Base-by-base conservation (phyloP, 2,113 vertebrate genomes). In the Neofelis nebulosa region DNA sequence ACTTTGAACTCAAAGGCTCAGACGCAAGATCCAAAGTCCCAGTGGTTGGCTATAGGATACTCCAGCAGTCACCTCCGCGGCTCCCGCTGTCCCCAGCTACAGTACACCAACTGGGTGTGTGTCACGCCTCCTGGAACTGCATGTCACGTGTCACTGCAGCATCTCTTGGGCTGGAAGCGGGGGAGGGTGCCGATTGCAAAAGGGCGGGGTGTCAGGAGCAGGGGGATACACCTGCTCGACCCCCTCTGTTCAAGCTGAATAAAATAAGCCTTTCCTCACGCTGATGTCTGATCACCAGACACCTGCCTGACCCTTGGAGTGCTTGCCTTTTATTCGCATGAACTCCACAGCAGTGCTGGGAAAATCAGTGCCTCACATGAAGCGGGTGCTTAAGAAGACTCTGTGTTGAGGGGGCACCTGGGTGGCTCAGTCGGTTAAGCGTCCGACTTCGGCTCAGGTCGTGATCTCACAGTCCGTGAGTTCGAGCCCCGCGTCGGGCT, bases 111-210 rank as follows among this genome's bases (percentile, higher is more conserved):
- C 63, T 55, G 50, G 14, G 89, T 5, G 1, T 12, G 19, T 0
- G 21, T 29, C 86, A 78, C 21, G 16, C 2, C 50, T 31, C 92
- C 36, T 3, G 25, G 41, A n/a, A 36, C 19, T 2, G n/a, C 15
- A 13, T 0, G 11, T 38, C 55, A 16, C 6, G 33, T 50, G 29
- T 50, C n/a, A 9, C 45, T 9, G 41, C 29, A 74, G 48, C 18
- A 5, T 4, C 10, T 29, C 52, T 73, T 4, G 0, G 3, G 21
- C 0, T 31, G 2, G 79, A 74, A 41, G 33, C 2, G 38, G n/a
- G 41, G n/a, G 4, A 1, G 33, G 13, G 25, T 41, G 45, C 50
- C 29, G 45, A 19, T 0, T 21, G 29, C n/a, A 61, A 48, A 52
- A 27, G 33, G 33, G 55, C 33, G 7, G 10, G 52, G 25, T 18